phyloP scores from a whole-genome alignment of 2,888 invertebrate species.

The Colostygia pectinataria region DNA sequence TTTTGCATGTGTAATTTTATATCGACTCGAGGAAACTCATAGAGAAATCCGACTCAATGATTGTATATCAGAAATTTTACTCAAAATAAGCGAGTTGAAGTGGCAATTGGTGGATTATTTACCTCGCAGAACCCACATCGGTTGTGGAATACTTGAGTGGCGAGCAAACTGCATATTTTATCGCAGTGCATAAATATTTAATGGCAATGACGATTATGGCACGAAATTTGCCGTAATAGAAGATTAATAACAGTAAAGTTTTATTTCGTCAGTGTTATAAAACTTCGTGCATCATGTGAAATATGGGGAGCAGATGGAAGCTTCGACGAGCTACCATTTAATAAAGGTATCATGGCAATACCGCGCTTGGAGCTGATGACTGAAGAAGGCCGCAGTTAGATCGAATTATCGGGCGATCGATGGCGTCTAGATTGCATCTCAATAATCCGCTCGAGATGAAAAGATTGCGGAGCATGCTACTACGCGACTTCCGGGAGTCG shows the following conservation, averaged over 20 bases:
- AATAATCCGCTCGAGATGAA: slow-evolving; percentile 74
- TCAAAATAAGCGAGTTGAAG: too few species aligned
- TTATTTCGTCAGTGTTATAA: too few species aligned
- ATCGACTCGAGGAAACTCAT: neutral
- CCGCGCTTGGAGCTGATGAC: slow-evolving; percentile 70
- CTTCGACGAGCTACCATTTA: slow-evolving; percentile 67
- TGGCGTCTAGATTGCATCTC: slow-evolving; percentile 80
- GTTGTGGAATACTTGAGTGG: too few species aligned
- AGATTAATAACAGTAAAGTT: too few species aligned
- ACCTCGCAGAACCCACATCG: too few species aligned
- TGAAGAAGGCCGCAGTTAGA: slow-evolving; percentile 71
- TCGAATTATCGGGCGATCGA: slow-evolving; percentile 77
- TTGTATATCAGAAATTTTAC: too few species aligned
- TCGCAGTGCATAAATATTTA: too few species aligned
- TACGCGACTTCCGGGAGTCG: slow-evolving; percentile 63
- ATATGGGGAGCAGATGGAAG: slow-evolving; percentile 27
- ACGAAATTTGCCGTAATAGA: too few species aligned
- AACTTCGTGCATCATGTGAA: slow-evolving; percentile 22
- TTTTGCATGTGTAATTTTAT: slow-evolving; percentile 29
- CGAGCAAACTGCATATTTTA: too few species aligned
- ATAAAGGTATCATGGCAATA: slow-evolving; percentile 75
- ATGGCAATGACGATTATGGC: too few species aligned
- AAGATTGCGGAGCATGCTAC: slow-evolving; percentile 66
- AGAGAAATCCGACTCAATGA: too few species aligned
- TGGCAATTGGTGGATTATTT: too few species aligned